Evolutionary conservation across 2,113 vertebrate species (phyloP).

Genomic region (Pomatorhinus ruficollis): DNA sequence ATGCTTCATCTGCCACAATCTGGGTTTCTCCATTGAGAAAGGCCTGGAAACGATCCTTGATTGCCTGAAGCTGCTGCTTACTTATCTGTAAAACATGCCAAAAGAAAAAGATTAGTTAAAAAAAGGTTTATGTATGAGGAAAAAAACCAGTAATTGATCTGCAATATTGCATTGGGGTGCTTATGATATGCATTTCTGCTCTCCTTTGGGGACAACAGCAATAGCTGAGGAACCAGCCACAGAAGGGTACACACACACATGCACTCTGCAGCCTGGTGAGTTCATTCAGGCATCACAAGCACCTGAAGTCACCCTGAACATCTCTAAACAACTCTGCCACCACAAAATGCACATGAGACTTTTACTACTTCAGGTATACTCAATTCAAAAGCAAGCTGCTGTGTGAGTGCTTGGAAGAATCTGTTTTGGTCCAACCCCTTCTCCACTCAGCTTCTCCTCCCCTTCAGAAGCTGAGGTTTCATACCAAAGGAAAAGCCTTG

Average conservation of each 20-base stretch:
- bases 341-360: not conserved
- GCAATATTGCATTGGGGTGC: not conserved
- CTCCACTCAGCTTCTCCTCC: not conserved
- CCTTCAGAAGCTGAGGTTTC: not conserved
- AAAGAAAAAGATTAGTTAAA: not conserved
- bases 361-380: not conserved
- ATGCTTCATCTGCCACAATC: conserved; percentile 97
- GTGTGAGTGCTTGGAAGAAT: not conserved
- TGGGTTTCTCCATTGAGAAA: conserved; percentile 97
- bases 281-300: not conserved
- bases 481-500: not conserved
- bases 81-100: conserved; percentile 86
- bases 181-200: not conserved
- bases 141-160: not conserved
- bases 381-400: not conserved
- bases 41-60: conserved; percentile 95
- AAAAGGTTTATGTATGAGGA: not conserved
- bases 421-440: not conserved
- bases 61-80: conserved; percentile 94
- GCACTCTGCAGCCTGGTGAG: not conserved
- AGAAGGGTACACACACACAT: accelerated
- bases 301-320: not conserved
- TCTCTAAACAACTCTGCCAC: not conserved
- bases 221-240: not conserved
- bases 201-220: not conserved